Base-by-base conservation (phyloP, 2,888 invertebrate species). In the Trissoscelio sp. region DNA sequence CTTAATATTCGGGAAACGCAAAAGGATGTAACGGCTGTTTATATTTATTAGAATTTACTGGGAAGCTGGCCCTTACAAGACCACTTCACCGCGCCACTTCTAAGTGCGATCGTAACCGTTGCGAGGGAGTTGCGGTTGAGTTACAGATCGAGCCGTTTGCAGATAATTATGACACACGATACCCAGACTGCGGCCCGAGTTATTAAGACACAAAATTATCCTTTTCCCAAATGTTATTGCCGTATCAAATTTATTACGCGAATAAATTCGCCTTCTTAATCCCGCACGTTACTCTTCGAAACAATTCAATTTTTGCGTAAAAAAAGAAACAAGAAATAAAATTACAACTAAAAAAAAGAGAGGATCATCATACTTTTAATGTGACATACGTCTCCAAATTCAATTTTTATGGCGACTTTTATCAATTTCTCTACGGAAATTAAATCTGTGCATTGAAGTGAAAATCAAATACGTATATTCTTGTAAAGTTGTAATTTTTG, bases 121-220 rank as follows among this genome's bases (percentile, higher is more conserved):
- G 81, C 79, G 83, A 84, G 79, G 18, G 58, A 72, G 86, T 87
- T 86, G 80, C 81, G 77, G 18, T 85, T 85, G 83, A 84, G 83
- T 82, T 83, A 85, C 85, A 84, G 85, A 82, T 84, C 81, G 83
- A 85, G 85, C 86, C 87, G 88, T 88, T 89, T 87, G 83, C 85
- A 86, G 87, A 87, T 90, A 91, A 90, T 90, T 89, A 89, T 90
- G 88, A 89, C 86, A 85, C 88, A 89, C 85, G 86, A 80, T 73
- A 74, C 72, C 79, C 60, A 72, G 74, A 81, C 83, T 85, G 83
- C 78, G 79, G 83, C 77, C 74, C 80, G 80, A 84, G 80, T 85
- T 83, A 85, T 84, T 83, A 79, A 51, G 51, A 60, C 77, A 55
- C 51, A 73, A 74, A 79, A 85, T 84, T 83, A 82, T 84, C 83